Conservation (phyloP, 2,888 invertebrate species). For the Gryllus longicercus region DNA sequence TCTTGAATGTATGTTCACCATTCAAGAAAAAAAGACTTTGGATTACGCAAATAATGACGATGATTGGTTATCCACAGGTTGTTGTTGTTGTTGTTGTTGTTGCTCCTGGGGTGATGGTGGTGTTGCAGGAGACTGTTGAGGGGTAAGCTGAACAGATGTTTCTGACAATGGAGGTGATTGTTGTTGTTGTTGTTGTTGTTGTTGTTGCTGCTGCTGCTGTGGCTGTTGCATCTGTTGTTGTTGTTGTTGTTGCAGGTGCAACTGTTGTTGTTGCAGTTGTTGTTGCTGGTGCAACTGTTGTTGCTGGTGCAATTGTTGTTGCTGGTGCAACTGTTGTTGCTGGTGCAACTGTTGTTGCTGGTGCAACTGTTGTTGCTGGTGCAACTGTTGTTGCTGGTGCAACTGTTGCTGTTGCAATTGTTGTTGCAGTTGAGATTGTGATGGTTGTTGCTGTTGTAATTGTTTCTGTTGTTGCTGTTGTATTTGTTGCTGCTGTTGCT, state of each 20-base stretch:
- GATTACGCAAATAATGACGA: neutral
- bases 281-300: constrained; percentile 32
- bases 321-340: constrained; percentile 31
- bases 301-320: constrained; percentile 28
- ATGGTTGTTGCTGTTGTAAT: constrained; percentile 21
- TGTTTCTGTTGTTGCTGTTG: constrained; percentile 30
- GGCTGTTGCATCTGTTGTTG: neutral
- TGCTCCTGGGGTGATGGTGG: neutral
- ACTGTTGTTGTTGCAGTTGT: constrained; percentile 26
- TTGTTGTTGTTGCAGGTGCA: neutral
- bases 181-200: neutral
- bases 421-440: constrained; percentile 28
- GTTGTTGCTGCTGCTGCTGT: neutral
- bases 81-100: neutral
- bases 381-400: constrained; percentile 22
- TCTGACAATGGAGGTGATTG: neutral
- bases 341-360: constrained; percentile 28
- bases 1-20: too few species aligned
- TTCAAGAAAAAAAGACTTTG: neutral
- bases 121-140: neutral
- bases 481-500: constrained; percentile 32
- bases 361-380: constrained; percentile 25
- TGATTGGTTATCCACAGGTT: neutral
- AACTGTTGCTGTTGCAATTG: constrained; percentile 28
- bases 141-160: neutral